phyloP scores from a whole-genome alignment of 30 jellyfish, hydroid and myxozoan genomes.

The Pseudorhiza aurosa region DNA sequence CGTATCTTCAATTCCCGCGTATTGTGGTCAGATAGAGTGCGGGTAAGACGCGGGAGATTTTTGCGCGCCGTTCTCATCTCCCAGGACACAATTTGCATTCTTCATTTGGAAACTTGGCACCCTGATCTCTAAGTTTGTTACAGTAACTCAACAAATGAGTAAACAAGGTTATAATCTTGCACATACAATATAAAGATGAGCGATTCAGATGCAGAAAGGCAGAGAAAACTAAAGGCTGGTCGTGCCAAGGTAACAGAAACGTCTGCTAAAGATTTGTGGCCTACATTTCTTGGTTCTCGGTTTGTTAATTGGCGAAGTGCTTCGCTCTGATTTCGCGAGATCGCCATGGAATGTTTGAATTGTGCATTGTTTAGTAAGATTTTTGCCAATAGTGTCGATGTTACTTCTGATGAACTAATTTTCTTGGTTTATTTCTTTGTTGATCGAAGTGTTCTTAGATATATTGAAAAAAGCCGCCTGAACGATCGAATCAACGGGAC shows the following conservation, averaged over 20 bases:
- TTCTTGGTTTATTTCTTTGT: not conserved
- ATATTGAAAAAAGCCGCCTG: too few species aligned
- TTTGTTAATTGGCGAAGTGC: too few species aligned
- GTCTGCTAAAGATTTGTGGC: not conserved
- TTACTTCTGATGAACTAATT: not conserved
- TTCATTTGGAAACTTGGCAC: not conserved
- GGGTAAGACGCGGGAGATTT: slow-evolving; percentile 44
- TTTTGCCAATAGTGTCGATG: not conserved
- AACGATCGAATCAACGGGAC: too few species aligned
- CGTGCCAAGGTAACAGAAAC: slow-evolving; percentile 72
- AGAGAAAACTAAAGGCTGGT: slow-evolving; percentile 83
- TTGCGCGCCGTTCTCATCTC: slow-evolving; percentile 36
- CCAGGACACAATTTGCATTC: slow-evolving; percentile 8
- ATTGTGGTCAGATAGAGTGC: slow-evolving; percentile 18
- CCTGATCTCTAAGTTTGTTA: not conserved
- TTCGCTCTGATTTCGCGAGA: too few species aligned
- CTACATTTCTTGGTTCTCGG: not conserved
- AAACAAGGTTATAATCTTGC: not conserved
- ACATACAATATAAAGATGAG: slow-evolving; percentile 42
- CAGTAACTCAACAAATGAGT: not conserved
- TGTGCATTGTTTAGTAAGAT: too few species aligned
- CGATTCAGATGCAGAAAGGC: slow-evolving; percentile 87
- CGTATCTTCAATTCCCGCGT: too few species aligned
- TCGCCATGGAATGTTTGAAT: too few species aligned
- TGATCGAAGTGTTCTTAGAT: too few species aligned